Percentiles rank a stretch among this genome's conserved stretches.
Conservation (phyloP, 2,113 vertebrate species). For the Phyllopteryx taeniolatus region DNA sequence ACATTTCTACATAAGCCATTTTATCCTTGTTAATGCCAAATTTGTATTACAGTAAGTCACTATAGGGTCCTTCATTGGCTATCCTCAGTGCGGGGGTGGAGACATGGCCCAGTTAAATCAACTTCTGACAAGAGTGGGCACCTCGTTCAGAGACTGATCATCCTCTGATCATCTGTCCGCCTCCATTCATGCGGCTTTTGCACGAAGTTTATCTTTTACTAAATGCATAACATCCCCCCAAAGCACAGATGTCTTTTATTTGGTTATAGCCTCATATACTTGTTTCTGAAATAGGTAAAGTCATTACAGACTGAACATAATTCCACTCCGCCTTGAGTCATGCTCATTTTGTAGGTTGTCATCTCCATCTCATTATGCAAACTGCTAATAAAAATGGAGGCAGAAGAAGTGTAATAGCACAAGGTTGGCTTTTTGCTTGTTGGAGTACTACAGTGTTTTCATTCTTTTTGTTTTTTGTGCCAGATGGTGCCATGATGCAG, state of each 20-base stretch:
- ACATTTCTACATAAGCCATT: neutral
- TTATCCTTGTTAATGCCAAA: neutral
- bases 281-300: neutral
- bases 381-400: neutral
- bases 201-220: neutral
- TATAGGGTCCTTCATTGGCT: neutral
- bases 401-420: neutral
- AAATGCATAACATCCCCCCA: neutral
- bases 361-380: constrained; percentile 3
- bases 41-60: neutral
- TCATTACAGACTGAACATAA: neutral
- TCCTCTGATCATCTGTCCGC: neutral
- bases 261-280: neutral
- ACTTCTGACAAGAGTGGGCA: constrained; percentile 8
- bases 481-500: neutral
- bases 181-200: neutral
- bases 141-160: neutral
- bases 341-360: neutral
- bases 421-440: neutral
- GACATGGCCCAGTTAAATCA: neutral
- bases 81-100: neutral
- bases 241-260: constrained; percentile 1
- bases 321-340: neutral
- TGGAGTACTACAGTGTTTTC: neutral
- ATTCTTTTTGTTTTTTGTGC: neutral